Evolutionary conservation across 1,140 invertebrate species (phyloP), one percentile per base, ranked within the genome.

Genomic region (Danaus plexippus): DNA sequence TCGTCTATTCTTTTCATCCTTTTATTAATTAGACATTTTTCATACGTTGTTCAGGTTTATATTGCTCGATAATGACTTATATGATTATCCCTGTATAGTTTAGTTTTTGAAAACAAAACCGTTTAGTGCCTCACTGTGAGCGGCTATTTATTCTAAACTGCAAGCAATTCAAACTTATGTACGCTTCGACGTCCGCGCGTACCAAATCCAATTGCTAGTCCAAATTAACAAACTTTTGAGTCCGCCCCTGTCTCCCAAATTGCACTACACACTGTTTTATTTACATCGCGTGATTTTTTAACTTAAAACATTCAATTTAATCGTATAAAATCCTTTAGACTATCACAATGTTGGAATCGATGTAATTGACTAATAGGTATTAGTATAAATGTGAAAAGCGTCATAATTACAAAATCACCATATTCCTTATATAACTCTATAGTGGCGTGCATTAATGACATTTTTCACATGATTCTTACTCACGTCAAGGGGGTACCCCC

Each of bases 381-480:
- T 32, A 32, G 7, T 32, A 32, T 32, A 32, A 32, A 32, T 32
- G 22, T 32, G 22, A 32, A 32, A 7, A 32, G 7, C 22, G 7
- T 32, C 22, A 32, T 32, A 32, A 32, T 32, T 32, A 32, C 22
- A 32, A 32, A 32, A 6, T 32, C 22, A 32, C 2, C 22, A 8
- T 32, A 32, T 32, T 43, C 52, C 61, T 55, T 47, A 64, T 61
- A 64, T 50, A 41, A 15, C 3, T 11, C 51, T 57, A 54, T 41
- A 32, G 11, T 40, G 48, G 43, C 57, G 75, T 83, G 79, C 81
- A 83, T 83, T 80, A 81, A 82, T 81, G 77, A 81, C 81, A 82
- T 82, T 81, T 85, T 81, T 83, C 81, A 79, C 81, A 83, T 83
- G 81, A 79, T 84, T 74, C 77, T 73, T 66, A 61, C 72, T 70